Evolutionary conservation across 2,888 invertebrate genomes (phyloP), one percentile per base, ranked within the genome.

Genomic region (Tridacna crocea): DNA sequence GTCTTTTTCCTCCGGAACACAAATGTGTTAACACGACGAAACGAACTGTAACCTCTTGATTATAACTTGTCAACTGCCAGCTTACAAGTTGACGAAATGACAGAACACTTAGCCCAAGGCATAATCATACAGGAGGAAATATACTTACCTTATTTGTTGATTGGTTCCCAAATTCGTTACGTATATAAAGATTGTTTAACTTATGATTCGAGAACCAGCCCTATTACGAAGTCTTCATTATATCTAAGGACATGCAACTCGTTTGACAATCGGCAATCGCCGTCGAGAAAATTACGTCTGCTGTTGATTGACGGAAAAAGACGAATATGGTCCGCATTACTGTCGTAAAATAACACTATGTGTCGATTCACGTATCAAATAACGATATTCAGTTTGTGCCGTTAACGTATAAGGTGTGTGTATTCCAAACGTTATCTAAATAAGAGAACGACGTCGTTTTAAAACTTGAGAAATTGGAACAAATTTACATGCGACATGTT

Each of bases 1-100:
- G 70, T 70, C n/a, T 51, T n/a, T n/a, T 26, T 48, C 51, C 51
- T 8, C 70, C 51, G 22, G 51, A 48, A 70, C 70, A 70, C 47
- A 47, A 47, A 70, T 70, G 70, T 70, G 70, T 70, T 70, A 70
- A 70, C 70, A 70, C 70, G 70, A 19, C 70, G 51, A 70, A 70
- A 70, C 26, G 70, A 17, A 22, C 51, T 26, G 70, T 70, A 70
- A 70, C 70, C 51, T 70, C 26, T 22, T 75, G 70, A 83, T 63
- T 73, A 73, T 77, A 47, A 70, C 75, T 80, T 83, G 83, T 83
- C 76, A 83, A 72, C 51, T 72, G 72, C 77, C 80, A 74, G 72
- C 61, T 70, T 27, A 80, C 77, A 77, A 83, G 75, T 79, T 83
- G 83, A 77, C 80, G 70, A 60, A 74, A 68, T 83, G 83, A 83